These are phyloP conservation scores for Amphiura filiformis DNA, from an alignment of 35 echinoderm and acorn worm species.

Conservation along the genomic window DNA sequence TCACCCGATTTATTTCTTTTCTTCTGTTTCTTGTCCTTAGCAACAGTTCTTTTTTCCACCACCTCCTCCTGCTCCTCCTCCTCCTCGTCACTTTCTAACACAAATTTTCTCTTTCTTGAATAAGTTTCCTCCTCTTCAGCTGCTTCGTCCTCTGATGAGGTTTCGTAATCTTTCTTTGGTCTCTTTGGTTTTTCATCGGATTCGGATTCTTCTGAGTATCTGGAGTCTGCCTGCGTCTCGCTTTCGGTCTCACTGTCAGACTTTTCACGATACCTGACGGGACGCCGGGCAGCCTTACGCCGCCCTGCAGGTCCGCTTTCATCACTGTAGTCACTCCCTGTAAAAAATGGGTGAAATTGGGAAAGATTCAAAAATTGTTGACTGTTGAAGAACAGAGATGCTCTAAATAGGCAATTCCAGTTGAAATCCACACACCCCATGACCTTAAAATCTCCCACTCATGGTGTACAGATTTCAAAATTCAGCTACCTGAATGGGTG, in stretches of 20 bases:
- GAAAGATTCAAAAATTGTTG: too few relatives aligned
- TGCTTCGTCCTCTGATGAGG: conserved; percentile 35
- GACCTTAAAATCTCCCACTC: too few relatives aligned
- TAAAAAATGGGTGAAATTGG: too few relatives aligned
- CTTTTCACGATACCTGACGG: conserved; percentile 48
- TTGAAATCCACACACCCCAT: too few relatives aligned
- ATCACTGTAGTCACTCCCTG: conserved; percentile 53
- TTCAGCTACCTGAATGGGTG: too few relatives aligned
- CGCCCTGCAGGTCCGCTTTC: not conserved
- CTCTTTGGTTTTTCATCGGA: not conserved
- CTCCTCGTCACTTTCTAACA: conserved; percentile 71
- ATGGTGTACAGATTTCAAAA: too few relatives aligned
- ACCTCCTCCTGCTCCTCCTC: conserved; percentile 18
- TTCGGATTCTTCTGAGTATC: not conserved
- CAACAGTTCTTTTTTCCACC: not conserved
- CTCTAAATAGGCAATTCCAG: too few relatives aligned
- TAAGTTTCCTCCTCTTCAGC: conserved; percentile 35
- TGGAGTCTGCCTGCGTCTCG: not conserved
- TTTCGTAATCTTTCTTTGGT: not conserved
- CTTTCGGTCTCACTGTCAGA: conserved; percentile 29
- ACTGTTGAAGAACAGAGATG: too few relatives aligned
- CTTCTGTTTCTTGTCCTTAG: not conserved
- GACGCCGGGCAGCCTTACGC: not conserved
- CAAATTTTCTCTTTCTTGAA: conserved; percentile 66
- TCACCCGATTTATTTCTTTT: too few relatives aligned